Percentiles rank a stretch among this genome's conserved stretches.
Evolutionary conservation across 2,797 vertebrate genomes (phyloP).

Genomic region (Coregonus suidteri): DNA sequence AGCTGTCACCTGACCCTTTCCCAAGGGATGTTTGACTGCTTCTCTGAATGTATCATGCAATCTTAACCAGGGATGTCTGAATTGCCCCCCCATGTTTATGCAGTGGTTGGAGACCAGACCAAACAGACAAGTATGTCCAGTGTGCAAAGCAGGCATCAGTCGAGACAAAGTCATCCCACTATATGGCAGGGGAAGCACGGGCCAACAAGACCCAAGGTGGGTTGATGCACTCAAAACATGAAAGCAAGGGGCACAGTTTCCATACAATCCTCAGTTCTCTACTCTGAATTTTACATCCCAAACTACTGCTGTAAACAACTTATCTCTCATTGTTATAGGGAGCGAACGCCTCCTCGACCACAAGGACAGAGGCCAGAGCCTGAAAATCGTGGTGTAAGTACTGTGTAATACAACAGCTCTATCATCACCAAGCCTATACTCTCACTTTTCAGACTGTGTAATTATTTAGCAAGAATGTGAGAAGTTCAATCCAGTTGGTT

Average conservation of each 20-base stretch:
- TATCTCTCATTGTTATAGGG: constrained; percentile 75
- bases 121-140: constrained; percentile 96
- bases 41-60: background rate
- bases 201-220: constrained; percentile 96
- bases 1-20: background rate
- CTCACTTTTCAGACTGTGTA: background rate
- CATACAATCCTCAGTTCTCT: background rate
- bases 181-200: constrained; percentile 94
- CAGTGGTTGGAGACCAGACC: constrained; percentile 98
- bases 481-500: background rate
- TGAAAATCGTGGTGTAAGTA: constrained; percentile 94
- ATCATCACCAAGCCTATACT: background rate
- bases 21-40: background rate
- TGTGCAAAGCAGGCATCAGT: constrained; percentile 98
- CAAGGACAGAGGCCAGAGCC: constrained; percentile 99
- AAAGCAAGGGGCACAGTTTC: background rate
- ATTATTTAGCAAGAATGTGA: background rate
- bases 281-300: background rate
- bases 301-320: background rate
- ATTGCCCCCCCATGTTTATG: constrained; percentile 6
- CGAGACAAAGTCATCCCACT: constrained; percentile 97
- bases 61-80: background rate
- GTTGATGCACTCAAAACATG: constrained; percentile 24
- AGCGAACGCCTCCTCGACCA: constrained; percentile 95
- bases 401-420: no score